These are phyloP conservation scores for Thereva unica DNA, from an alignment of 2,888 invertebrate species.

Conservation along the genomic window DNA sequence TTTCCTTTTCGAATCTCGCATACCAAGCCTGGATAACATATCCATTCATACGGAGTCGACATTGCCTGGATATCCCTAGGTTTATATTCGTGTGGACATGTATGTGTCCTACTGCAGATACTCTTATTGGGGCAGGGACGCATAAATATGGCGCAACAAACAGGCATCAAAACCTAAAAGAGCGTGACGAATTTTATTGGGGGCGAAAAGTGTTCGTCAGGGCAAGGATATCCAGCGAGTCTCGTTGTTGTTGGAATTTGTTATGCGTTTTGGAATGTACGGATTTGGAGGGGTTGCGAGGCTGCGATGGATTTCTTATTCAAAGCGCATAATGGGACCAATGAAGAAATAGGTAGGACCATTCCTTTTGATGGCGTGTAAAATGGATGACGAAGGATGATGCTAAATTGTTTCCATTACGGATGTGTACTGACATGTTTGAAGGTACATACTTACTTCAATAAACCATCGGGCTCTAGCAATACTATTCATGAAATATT, in stretches of 20 bases:
- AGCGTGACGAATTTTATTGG: constrained; percentile 43
- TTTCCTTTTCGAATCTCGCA: constrained; percentile 37
- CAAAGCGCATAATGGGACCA: constrained; percentile 25
- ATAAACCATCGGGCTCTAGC: too few relatives aligned
- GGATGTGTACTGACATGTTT: constrained; percentile 1
- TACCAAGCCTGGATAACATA: constrained; percentile 12
- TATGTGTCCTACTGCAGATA: constrained; percentile 2
- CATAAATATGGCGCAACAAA: constrained; percentile 29
- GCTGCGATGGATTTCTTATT: constrained; percentile 25
- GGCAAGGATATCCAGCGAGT: constrained; percentile 6
- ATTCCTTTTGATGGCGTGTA: constrained; percentile 11
- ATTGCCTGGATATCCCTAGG: constrained; percentile 15
- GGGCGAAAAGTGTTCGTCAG: constrained; percentile 36
- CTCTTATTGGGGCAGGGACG: constrained; percentile 13
- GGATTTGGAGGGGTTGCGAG: not conserved
- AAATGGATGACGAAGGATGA: constrained; percentile 1
- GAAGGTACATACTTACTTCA: too few relatives aligned
- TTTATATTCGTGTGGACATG: constrained; percentile 14
- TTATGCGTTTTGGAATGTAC: too few relatives aligned
- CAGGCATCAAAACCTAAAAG: constrained; percentile 30
- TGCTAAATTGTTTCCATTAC: not conserved
- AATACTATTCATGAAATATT: too few relatives aligned
- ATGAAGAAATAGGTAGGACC: constrained; percentile 21
- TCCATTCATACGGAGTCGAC: too few relatives aligned
- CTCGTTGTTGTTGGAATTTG: too few relatives aligned